Evolutionary conservation across 2,113 vertebrate species (phyloP), one percentile per base, ranked within the genome.

Genomic region (Poicephalus meyeri): DNA sequence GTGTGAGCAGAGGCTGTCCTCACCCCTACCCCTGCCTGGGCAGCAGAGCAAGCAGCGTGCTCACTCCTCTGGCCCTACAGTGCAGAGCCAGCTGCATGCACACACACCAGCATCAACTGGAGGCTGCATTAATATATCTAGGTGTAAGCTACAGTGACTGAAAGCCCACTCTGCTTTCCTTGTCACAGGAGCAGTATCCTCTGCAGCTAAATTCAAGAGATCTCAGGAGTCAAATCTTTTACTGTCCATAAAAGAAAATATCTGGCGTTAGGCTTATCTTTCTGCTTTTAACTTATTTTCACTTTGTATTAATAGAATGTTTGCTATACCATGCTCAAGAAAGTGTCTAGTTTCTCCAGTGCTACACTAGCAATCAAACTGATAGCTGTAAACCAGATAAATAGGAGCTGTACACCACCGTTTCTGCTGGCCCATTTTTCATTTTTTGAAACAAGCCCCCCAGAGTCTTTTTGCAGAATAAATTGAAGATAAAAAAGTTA

Each of bases 371-470:
- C 89, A 95, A 97, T 97, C 97, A 93, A 98, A 92, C 55, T 89
- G 96, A 97, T 97, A 96, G 96, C 95, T 97, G 95, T 97, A 98
- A 96, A 98, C 77, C 95, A 98, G 97, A 98, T 98, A 98, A 98
- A 98, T 91, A 97, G 97, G 92, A 97, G 95, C 95, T 88, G 66
- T 85, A 92, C 85, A 91, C 87, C 92, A 88, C 26, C 3, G 14
- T 94, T 95, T 95, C 95, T 96, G 66, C 88, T 28, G 63, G 85
- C 77, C 94, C 98, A 98, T 98, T 98, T 98, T 97, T 98, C 98
- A 98, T 98, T 96, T 97, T 97, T 95, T 77, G 92, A 98, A 98
- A 97, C 97, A 97, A 98, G 96, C 55, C 91, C 97, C 96, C 97
- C 92, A 95, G 98, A 97, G 98, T 96, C 61, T 97, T 97, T 98